phyloP scores from a whole-genome alignment of 2,113 vertebrate genomes.

The Carassius gibelio region DNA sequence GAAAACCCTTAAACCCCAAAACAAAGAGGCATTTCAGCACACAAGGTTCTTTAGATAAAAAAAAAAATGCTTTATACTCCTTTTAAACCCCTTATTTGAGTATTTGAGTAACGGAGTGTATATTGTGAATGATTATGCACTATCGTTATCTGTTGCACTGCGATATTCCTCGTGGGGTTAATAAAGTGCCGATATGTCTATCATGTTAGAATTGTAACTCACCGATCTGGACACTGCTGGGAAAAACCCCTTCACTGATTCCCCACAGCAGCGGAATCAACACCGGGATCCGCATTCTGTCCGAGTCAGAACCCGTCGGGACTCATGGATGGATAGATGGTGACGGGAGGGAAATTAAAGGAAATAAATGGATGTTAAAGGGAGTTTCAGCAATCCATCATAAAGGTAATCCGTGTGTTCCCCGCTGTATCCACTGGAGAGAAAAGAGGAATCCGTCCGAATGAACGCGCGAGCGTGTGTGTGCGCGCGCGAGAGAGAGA shows the following conservation, averaged over 20 bases:
- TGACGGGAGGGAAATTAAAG: conserved; percentile 52
- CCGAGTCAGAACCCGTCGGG: conserved; percentile 84
- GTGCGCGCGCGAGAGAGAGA: conserved; percentile 29
- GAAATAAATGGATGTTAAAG: conserved; percentile 54
- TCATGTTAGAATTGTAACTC: conserved; percentile 71
- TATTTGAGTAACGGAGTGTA: not conserved
- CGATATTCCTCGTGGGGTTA: not conserved
- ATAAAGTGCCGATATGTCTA: conserved; percentile 48
- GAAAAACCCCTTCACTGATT: conserved; percentile 95
- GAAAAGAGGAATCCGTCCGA: conserved; percentile 47
- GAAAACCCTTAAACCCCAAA: not conserved
- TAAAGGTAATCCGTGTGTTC: conserved; percentile 75
- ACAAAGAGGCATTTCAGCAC: not conserved
- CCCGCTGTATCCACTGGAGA: conserved; percentile 83
- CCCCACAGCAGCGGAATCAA: conserved; percentile 95
- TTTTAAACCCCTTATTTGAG: not conserved
- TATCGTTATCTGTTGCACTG: conserved; percentile 8
- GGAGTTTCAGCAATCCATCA: conserved; percentile 67
- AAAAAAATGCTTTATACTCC: no score
- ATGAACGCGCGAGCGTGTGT: conserved; percentile 15
- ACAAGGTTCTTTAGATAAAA: not conserved
- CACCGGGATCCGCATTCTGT: conserved; percentile 96
- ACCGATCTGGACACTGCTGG: conserved; percentile 99
- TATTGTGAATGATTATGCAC: not conserved
- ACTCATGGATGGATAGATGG: conserved; percentile 83